Conservation (phyloP, 1,140 invertebrate species). For the Drosophila lacertosa region DNA sequence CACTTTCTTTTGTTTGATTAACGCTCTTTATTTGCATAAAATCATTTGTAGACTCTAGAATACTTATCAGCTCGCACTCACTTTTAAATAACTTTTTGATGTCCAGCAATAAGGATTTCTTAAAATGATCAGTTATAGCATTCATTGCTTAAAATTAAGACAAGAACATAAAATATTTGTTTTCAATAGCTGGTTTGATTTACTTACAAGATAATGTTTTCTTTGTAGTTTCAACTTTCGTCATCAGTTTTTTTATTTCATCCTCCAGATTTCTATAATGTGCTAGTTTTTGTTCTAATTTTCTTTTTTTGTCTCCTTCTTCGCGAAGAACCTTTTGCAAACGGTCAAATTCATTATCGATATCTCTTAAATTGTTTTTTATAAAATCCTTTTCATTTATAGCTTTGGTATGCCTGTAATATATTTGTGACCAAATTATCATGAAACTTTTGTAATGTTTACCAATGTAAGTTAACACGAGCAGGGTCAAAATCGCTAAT, state of each 20-base stretch:
- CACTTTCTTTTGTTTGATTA: slow-evolving; percentile 11
- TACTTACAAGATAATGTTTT: slow-evolving; percentile 30
- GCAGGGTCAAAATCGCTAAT: no score
- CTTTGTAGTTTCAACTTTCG: slow-evolving; percentile 18
- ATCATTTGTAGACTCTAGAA: background rate
- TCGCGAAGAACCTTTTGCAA: slow-evolving; percentile 41
- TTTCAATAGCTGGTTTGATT: background rate
- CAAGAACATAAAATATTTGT: background rate
- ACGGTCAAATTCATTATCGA: slow-evolving; percentile 58
- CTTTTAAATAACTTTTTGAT: slow-evolving; percentile 17
- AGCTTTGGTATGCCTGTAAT: slow-evolving; percentile 26
- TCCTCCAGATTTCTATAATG: slow-evolving; percentile 41
- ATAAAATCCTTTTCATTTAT: slow-evolving; percentile 42
- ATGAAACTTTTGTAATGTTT: no score
- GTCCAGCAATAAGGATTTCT: slow-evolving; percentile 14
- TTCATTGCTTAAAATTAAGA: slow-evolving; percentile 44
- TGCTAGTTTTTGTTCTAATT: slow-evolving; percentile 53
- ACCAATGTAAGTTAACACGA: no score
- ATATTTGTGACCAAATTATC: no score
- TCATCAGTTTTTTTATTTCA: slow-evolving; percentile 39
- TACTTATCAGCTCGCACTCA: slow-evolving; percentile 26
- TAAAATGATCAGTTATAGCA: slow-evolving; percentile 85
- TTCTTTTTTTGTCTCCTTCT: slow-evolving; percentile 45
- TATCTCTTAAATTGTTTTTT: slow-evolving; percentile 42
- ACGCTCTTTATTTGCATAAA: slow-evolving; percentile 12